Base-by-base conservation (phyloP, 1,140 invertebrate genomes). In the Agrypnia vestita region DNA sequence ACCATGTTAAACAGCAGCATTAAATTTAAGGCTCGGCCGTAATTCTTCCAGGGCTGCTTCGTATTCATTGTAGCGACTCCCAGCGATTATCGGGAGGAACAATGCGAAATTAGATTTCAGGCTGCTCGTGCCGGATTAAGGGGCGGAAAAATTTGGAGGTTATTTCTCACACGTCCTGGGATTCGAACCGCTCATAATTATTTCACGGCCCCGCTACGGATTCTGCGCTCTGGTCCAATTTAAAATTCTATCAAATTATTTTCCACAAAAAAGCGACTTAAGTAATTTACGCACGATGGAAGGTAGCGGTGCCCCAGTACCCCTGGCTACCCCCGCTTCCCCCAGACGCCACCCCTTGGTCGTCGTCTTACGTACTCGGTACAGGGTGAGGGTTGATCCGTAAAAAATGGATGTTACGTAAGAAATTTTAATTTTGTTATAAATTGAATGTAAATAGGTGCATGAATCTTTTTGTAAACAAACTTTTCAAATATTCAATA, bases 241-340 rank as follows among this genome's bases (percentile, higher is more conserved):
- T 80, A 69, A 80, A 80, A 76, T 80, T 80, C 74, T 76, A 80
- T 80, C 74, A 69, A 76, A 80, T 80, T 77, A 72, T 75, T 74
- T 76, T 61, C 59, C 49, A 71, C 73, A 76, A 76, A 80, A 79
- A 76, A 76, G 69, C 62, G 79, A 71, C 72, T 76, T 76, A 76
- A 76, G 79, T 72, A 80, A 76, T 80, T 80, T 76, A 76, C 79
- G 61, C 79, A 80, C 79, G 72, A 56, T 53, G 25, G 72, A 67
- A 62, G 62, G 73, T 51, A 47, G 67, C 53, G 61, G 12, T 17
- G n/a, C n/a, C n/a, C n/a, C n/a, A n/a, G n/a, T 74, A 9, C 55
- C 9, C 8, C 15, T 15, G 8, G 13, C 53, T 13, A 8, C 53
- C 17, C 7, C 8, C 15, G 15, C 1, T n/a, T 7, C 1, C 11